A percentile compares a stretch with the other conserved stretches of the same genome.
These are phyloP conservation scores for Aricia artaxerxes DNA, from an alignment of 2,888 invertebrate species.

Conservation along the genomic window DNA sequence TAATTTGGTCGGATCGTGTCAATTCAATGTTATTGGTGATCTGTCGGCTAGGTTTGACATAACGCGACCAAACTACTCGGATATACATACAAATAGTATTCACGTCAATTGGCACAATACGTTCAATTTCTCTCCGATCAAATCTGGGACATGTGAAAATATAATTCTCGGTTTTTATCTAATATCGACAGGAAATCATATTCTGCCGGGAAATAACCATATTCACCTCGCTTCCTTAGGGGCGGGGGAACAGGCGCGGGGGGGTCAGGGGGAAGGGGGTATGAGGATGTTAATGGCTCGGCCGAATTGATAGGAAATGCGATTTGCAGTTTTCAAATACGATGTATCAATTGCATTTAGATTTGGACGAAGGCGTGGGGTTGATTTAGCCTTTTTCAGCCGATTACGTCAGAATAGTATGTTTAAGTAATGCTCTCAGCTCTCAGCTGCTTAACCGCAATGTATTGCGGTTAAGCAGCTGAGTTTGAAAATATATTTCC, in stretches of 20 bases:
- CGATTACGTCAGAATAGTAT: neutral
- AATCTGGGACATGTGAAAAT: conserved; percentile 34
- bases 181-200: conserved; percentile 38
- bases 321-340: conserved; percentile 4
- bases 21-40: too few relatives aligned
- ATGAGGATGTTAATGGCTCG: conserved; percentile 7
- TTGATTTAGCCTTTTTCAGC: neutral
- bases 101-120: neutral
- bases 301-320: conserved; percentile 6
- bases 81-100: neutral
- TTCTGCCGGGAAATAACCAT: conserved; percentile 35
- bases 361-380: neutral
- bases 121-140: conserved; percentile 3
- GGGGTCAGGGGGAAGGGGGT: too few relatives aligned
- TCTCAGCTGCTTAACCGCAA: too few relatives aligned
- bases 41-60: neutral
- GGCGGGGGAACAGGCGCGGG: neutral
- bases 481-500: too few relatives aligned
- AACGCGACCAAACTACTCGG: too few relatives aligned
- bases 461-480: too few relatives aligned
- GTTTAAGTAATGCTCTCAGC: too few relatives aligned
- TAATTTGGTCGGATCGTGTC: too few relatives aligned
- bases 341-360: neutral
- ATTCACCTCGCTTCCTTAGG: conserved; percentile 36
- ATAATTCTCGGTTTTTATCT: conserved; percentile 36